Base-by-base conservation (phyloP, 2,113 vertebrate species). In the Collichthys lucidus region DNA sequence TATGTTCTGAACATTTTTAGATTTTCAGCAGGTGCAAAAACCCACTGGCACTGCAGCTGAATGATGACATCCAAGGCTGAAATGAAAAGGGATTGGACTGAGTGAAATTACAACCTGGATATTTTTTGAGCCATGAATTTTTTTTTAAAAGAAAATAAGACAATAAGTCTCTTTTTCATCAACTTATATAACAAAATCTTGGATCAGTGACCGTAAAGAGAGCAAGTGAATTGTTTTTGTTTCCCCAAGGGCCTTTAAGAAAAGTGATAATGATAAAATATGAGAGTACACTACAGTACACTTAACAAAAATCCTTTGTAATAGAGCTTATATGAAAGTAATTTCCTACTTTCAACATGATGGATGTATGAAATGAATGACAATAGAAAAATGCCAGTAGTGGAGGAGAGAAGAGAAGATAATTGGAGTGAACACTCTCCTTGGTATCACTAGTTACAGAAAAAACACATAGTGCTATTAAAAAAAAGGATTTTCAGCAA, bases 1-100 rank as follows among this genome's bases (percentile, higher is more conserved):
- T 86, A 24, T 46, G 53, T 70, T 86, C 35, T 24, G 63, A 84
- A 79, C 77, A 75, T 35, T 80, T 80, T 63, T 62, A 74, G 26
- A 50, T 78, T 42, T 63, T n/a, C 57, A 19, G 62, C 46, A 82
- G 16, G 64, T 64, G 42, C 56, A 59, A 59, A 84, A 56, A 26
- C 59, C 73, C 24, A 47, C 60, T 4, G 0, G 69, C 84, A 52
- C 53, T 24, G 17, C 20, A 11, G n/a, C 17, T 69, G 62, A 80
- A 72, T 86, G 50, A 72, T 14, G 55, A 44, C 68, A 53, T 57
- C n/a, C 40, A 26, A 46, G 12, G 71, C 17, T 49, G 35, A 63
- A n/a, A 64, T 46, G 8, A 4, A 29, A 64, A 59, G 29, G 4
- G 20, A 42, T 22, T n/a, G 4, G 0, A 59, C 19, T 22, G 15